Percentiles rank a stretch among this genome's conserved stretches.
Evolutionary conservation across 2,113 vertebrate species (phyloP).

Genomic region (Ciconia stormi): DNA sequence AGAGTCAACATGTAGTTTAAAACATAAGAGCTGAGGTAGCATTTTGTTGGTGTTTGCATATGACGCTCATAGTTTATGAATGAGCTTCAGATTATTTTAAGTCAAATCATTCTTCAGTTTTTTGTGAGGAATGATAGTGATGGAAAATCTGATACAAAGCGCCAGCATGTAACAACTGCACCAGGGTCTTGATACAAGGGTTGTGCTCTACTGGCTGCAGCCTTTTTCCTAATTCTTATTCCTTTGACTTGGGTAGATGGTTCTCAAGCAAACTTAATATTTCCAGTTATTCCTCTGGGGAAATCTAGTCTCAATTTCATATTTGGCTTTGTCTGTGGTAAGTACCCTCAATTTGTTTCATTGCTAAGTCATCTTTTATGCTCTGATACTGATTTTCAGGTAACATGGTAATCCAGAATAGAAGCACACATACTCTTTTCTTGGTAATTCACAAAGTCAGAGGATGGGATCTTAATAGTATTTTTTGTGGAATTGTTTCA

Average conservation of each 20-base stretch:
- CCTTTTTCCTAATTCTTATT: background rate
- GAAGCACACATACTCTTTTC: background rate
- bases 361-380: background rate
- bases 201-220: background rate
- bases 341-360: constrained; percentile 2
- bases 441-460: background rate
- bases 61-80: background rate
- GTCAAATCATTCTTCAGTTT: background rate
- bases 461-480: background rate
- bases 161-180: background rate
- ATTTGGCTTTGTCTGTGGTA: background rate
- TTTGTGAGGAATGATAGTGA: background rate
- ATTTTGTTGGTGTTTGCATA: background rate
- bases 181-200: background rate
- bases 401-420: background rate
- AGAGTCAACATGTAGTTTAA: background rate
- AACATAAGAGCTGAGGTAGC: background rate
- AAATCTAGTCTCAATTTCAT: background rate
- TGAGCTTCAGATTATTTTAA: background rate
- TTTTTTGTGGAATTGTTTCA: background rate
- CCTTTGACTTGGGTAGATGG: background rate
- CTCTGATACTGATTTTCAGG: background rate
- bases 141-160: background rate
- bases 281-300: background rate
- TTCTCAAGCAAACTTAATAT: background rate